phyloP scores from a whole-genome alignment of 2,113 vertebrate genomes.

The Corapipo altera region DNA sequence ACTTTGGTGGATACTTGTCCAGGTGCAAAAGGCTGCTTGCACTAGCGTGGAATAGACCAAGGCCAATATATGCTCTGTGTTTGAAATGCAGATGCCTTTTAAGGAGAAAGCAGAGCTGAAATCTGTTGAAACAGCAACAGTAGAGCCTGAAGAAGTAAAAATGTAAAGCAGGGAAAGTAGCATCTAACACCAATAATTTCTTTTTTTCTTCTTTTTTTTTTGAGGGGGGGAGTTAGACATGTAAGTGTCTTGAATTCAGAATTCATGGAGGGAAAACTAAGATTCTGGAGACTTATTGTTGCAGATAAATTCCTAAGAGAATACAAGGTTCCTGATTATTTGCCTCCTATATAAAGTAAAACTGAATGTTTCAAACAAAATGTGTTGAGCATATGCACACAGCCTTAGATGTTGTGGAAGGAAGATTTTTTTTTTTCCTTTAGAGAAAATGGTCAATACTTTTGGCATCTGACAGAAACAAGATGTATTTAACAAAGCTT shows the following conservation, averaged over 20 bases:
- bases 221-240: fast-evolving
- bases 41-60: neutral
- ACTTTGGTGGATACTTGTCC: neutral
- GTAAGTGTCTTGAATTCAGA: neutral
- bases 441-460: neutral
- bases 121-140: neutral
- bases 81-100: neutral
- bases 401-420: neutral
- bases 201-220: neutral
- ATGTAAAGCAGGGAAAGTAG: neutral
- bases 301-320: neutral
- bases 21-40: neutral
- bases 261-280: neutral
- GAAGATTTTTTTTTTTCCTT: neutral
- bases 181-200: neutral
- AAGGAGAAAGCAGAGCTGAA: neutral
- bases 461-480: neutral
- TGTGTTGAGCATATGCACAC: fast-evolving
- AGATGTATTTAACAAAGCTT: neutral
- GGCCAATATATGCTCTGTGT: neutral
- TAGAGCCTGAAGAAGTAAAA: neutral
- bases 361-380: neutral
- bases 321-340: neutral
- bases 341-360: neutral
- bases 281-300: neutral